Base-by-base conservation (phyloP, 2,113 vertebrate species). In the Ophiodon elongatus region DNA sequence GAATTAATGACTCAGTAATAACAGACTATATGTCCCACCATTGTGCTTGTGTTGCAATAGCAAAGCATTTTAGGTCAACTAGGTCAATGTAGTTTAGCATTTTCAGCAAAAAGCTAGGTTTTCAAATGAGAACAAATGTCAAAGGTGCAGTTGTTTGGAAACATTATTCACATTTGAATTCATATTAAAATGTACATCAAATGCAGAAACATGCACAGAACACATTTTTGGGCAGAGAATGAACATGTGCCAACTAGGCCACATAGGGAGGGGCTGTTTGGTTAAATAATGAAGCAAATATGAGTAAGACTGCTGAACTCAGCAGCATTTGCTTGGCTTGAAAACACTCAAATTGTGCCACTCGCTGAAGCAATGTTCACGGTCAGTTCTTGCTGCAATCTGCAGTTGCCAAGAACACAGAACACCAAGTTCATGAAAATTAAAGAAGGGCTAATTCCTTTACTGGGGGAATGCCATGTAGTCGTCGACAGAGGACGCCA, bases 341-440 rank as follows among this genome's bases (percentile, higher is more conserved):
- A 29, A 8, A 69, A 54, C 11, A 41, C 41, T 57, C 17, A 15
- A 21, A 33, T 9, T 50, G 6, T 66, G 27, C 10, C 3, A 0
- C 19, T 33, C 52, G 29, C 33, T n/a, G 56, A 29, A 27, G 8
- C 27, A 1, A 47, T 70, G 37, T 69, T 64, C 31, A 67, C 27
- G 17, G 14, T 50, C 17, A 29, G 54, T 6, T 62, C 17, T 33
- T 45, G 4, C 37, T 59, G 60, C 19, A 63, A 23, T 63, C 13
- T 50, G 29, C 45, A 47, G 2, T 50, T 65, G 27, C 39, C 50
- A 70, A 57, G 13, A 43, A 67, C 33, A 21, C 8, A 31, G 31
- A 75, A 65, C 29, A 39, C 17, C 8, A 54, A 43, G 29, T 64
- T 82, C n/a, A 82, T 23, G 23, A 31, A 13, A 29, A 19, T 39